A percentile compares a stretch with the other conserved stretches of the same genome.
Conservation (phyloP, 1,140 invertebrate species). For the Macrobrachium nipponense region DNA sequence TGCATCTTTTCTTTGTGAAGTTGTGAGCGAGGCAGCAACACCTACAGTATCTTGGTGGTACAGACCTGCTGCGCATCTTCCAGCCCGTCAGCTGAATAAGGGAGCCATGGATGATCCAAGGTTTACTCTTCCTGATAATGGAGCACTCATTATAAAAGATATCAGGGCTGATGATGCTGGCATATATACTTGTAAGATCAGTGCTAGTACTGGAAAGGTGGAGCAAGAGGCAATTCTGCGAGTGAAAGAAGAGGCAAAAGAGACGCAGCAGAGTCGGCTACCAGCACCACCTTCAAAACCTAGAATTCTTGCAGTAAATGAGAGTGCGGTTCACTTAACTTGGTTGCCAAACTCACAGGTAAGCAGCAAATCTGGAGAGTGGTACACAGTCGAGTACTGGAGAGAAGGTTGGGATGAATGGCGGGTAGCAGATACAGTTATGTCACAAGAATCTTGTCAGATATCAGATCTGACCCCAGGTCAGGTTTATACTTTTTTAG, state of each 20-base stretch:
- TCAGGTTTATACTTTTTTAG: conserved; percentile 45
- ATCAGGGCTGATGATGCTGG: conserved; percentile 24
- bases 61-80: conserved; percentile 4
- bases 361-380: conserved; percentile 9
- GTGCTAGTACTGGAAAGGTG: conserved; percentile 19
- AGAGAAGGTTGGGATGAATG: conserved; percentile 32
- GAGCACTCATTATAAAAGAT: conserved; percentile 42
- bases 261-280: not conserved
- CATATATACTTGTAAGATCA: conserved; percentile 30
- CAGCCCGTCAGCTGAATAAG: conserved; percentile 5
- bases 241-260: conserved; percentile 2
- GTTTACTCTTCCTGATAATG: conserved; percentile 37
- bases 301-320: conserved; percentile 12
- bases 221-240: conserved; percentile 21
- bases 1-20: conserved; percentile 36
- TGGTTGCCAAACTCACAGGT: conserved; percentile 46
- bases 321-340: conserved; percentile 29
- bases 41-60: conserved; percentile 30
- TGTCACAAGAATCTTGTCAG: conserved; percentile 29
- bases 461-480: conserved; percentile 28
- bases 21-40: conserved; percentile 38
- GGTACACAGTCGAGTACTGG: conserved; percentile 48
- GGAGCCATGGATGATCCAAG: not conserved
- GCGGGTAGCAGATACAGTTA: conserved; percentile 33
- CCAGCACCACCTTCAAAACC: conserved; percentile 39